These are phyloP conservation scores for Pelecanus crispus DNA, from an alignment of 2,113 vertebrate species.

Conservation along the genomic window DNA sequence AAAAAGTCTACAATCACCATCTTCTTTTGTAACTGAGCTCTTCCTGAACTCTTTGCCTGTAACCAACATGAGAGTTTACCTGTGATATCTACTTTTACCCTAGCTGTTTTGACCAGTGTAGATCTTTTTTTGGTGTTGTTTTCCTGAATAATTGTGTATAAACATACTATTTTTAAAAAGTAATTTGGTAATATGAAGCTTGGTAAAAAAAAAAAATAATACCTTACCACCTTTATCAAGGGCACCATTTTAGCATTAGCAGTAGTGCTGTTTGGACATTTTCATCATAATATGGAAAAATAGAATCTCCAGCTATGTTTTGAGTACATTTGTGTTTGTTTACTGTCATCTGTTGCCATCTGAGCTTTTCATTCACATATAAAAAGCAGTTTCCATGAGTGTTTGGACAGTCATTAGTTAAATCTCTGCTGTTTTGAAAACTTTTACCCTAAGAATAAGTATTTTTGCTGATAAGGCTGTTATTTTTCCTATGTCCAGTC, in stretches of 20 bases:
- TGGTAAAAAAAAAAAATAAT: not conserved
- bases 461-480: not conserved
- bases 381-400: not conserved
- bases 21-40: not conserved
- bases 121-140: not conserved
- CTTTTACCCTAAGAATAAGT: not conserved
- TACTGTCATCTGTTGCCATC: not conserved
- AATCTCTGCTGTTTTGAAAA: not conserved
- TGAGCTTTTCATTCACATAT: not conserved
- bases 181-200: not conserved
- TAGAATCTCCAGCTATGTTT: not conserved
- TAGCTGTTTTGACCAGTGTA: not conserved
- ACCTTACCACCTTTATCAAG: not conserved
- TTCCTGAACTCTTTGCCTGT: not conserved
- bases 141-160: not conserved
- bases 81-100: not conserved
- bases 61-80: not conserved
- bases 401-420: not conserved
- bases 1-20: not conserved
- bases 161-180: not conserved
- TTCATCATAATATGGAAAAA: not conserved
- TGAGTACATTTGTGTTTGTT: not conserved
- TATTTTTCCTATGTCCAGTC: not conserved
- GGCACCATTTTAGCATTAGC: not conserved
- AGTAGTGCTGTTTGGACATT: not conserved